These are phyloP conservation scores for Labroides dimidiatus DNA, from an alignment of 2,797 vertebrate genomes.

Conservation along the genomic window DNA sequence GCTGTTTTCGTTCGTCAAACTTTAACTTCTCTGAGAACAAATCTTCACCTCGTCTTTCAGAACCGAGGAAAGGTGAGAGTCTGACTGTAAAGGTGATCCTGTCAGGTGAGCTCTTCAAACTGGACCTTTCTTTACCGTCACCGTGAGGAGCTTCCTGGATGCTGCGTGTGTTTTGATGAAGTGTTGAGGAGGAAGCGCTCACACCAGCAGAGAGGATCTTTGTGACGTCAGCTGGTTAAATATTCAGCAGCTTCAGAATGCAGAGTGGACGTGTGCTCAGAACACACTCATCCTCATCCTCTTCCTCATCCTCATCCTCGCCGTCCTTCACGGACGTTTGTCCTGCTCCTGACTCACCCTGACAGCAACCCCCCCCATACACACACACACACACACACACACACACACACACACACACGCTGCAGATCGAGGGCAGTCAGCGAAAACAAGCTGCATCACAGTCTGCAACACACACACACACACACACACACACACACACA, in stretches of 20 bases:
- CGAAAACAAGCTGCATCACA: conserved; percentile 38
- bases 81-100: no score
- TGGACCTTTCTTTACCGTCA: neutral
- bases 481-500: no score
- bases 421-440: conserved; percentile 29
- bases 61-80: neutral
- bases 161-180: neutral
- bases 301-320: conserved; percentile 12
- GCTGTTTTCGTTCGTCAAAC: neutral
- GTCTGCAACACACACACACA: neutral
- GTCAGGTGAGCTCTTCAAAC: neutral
- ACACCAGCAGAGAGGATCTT: neutral
- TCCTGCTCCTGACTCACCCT: conserved; percentile 43
- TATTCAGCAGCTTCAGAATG: neutral
- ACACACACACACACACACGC: conserved; percentile 46
- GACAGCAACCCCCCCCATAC: conserved; percentile 53
- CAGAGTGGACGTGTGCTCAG: neutral
- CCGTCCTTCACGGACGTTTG: conserved; percentile 20
- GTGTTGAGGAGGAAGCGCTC: neutral
- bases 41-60: neutral
- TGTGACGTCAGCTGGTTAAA: neutral
- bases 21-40: neutral
- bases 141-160: neutral
- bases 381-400: conserved; percentile 50
- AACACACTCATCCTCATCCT: no score